These are phyloP conservation scores for Chironex yamaguchii DNA, from an alignment of 30 jellyfish, hydroid and myxozoan genomes.

Conservation along the genomic window DNA sequence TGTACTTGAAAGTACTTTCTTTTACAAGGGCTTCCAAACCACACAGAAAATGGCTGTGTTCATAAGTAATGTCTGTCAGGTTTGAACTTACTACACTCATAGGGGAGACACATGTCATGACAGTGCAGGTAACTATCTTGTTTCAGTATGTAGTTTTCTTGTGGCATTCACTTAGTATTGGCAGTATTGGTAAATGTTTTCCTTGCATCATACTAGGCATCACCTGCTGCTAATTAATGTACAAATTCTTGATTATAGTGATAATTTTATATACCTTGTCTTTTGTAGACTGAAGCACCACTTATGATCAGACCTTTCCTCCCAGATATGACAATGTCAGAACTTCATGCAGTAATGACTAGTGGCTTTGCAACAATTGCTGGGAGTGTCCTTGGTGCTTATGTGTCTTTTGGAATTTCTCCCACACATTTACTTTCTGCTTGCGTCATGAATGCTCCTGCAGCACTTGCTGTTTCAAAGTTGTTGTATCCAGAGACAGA, in stretches of 20 bases:
- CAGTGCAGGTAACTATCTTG: too few species aligned
- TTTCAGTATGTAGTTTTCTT: too few species aligned
- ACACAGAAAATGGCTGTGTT: too few species aligned
- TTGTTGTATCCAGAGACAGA: slow-evolving; percentile 76
- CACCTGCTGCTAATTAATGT: background rate
- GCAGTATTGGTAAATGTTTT: too few species aligned
- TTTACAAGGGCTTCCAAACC: too few species aligned
- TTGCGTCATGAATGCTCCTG: slow-evolving; percentile 78
- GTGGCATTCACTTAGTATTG: too few species aligned
- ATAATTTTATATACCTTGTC: too few species aligned
- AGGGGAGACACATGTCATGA: too few species aligned
- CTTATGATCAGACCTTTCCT: slow-evolving; percentile 77
- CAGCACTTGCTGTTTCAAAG: slow-evolving; percentile 80
- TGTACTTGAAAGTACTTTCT: too few species aligned
- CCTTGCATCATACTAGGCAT: too few species aligned
- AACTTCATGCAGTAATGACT: slow-evolving; percentile 78
- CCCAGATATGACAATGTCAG: slow-evolving; percentile 78
- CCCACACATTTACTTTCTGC: slow-evolving; percentile 82
- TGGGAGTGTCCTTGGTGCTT: slow-evolving; percentile 84
- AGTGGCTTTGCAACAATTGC: slow-evolving; percentile 88
- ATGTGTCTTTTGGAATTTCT: slow-evolving; percentile 70
- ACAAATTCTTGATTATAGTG: background rate
- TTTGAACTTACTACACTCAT: too few species aligned
- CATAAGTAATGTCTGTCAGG: too few species aligned
- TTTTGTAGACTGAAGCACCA: slow-evolving; percentile 76